Evolutionary conservation across 30 jellyfish, hydroid and myxozoan species (phyloP).

Genomic region (Aurelia sp.): DNA sequence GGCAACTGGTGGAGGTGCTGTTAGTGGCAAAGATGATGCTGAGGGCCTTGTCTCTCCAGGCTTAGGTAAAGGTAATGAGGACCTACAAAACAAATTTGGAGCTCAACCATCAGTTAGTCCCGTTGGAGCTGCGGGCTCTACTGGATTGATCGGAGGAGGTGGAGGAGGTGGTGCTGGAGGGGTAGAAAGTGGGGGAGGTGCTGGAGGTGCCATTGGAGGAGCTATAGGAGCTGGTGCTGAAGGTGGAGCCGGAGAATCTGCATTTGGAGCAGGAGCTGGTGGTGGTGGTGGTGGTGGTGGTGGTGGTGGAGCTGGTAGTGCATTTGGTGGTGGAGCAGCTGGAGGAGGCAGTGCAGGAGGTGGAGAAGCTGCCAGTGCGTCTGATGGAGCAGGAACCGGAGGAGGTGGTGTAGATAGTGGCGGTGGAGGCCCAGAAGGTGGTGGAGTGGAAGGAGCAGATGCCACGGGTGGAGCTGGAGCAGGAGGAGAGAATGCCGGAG

Average conservation of each 20-base stretch:
- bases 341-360: slow-evolving; percentile 20
- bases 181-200: slow-evolving; percentile 7
- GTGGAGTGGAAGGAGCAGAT: slow-evolving; percentile 29
- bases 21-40: not conserved
- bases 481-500: slow-evolving; percentile 41
- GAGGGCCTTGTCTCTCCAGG: slow-evolving; percentile 26
- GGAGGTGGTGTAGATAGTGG: not conserved
- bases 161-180: not conserved
- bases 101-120: too few species aligned
- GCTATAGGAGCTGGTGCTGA: slow-evolving; percentile 27
- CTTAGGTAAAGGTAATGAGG: slow-evolving; percentile 20
- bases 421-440: slow-evolving; percentile 21
- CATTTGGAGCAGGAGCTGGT: slow-evolving; percentile 3
- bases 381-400: slow-evolving; percentile 2
- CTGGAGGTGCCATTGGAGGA: not conserved
- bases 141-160: not conserved
- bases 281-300: slow-evolving; percentile 19
- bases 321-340: slow-evolving; percentile 7
- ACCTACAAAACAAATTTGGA: not conserved
- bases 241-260: slow-evolving; percentile 7
- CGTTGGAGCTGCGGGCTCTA: not conserved
- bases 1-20: slow-evolving; percentile 20
- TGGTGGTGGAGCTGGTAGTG: slow-evolving; percentile 21
- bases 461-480: slow-evolving; percentile 63
- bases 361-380: slow-evolving; percentile 9